Evolutionary conservation across 2,888 invertebrate genomes (phyloP), one percentile per base, ranked within the genome.

Genomic region (Heteromyza rotundicornis): DNA sequence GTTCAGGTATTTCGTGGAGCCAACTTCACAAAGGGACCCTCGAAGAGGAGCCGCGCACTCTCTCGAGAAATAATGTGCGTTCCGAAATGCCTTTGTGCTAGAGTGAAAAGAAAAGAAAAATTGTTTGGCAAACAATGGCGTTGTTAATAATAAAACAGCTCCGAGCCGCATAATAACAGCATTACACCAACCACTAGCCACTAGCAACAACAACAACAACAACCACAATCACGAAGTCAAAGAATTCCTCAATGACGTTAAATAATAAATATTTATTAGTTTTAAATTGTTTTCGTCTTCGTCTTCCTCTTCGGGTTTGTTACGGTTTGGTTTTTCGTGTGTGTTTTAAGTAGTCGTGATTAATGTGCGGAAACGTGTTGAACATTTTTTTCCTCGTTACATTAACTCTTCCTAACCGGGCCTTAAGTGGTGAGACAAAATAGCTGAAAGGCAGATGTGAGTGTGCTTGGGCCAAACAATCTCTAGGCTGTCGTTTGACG

Each of bases 201-300:
- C 5, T n/a, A 47, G 14, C n/a, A 47, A 50, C 20, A 50, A 50
- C 20, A 50, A 50, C 20, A 50, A 50, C 10, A 19, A 19, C 20
- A 19, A 3, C 7, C 20, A 50, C 22, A 50, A 50, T 7, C 3
- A 47, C n/a, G 14, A 47, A 60, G 61, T 56, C 40, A 60, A 56
- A 58, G 59, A 58, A 63, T 55, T 61, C 59, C 59, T 64, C 56
- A 63, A 63, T 65, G 64, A 59, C 63, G 64, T 67, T 63, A 67
- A 67, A 67, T 67, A 67, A 69, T 67, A 69, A 69, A 69, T 67
- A 69, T 66, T 67, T 69, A 69, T 69, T 66, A 67, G 67, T 67
- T 67, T 65, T 49, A 20, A 64, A 64, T 14, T 47, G 10, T 47
- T 17, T 47, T 64, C 52, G 52, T 51, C 40, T 64, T 40, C 40